These are phyloP conservation scores for Galleria mellonella DNA, from an alignment of 1,140 invertebrate species.

Conservation along the genomic window DNA sequence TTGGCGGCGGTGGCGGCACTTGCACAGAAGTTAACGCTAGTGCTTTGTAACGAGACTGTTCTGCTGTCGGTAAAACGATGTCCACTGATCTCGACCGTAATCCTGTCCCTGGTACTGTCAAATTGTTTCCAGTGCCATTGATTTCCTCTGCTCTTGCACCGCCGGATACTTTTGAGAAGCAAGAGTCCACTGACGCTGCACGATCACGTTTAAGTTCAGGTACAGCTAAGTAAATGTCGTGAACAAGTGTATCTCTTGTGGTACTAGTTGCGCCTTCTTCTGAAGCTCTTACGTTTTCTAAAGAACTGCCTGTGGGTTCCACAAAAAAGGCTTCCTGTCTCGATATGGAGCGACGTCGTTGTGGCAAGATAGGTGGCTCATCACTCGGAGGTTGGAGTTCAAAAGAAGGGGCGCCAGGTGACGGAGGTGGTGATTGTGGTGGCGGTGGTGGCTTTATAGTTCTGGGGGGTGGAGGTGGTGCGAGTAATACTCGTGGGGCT, in stretches of 20 bases:
- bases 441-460: conserved; percentile 53
- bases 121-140: conserved; percentile 75
- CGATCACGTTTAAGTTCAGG: conserved; percentile 87
- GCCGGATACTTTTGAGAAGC: conserved; percentile 82
- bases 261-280: conserved; percentile 72
- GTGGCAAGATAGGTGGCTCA: conserved; percentile 53
- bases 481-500: conserved; percentile 78
- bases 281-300: conserved; percentile 78
- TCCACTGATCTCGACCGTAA: conserved; percentile 92
- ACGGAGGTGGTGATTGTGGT: conserved; percentile 72
- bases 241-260: conserved; percentile 73
- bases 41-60: conserved; percentile 88
- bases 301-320: conserved; percentile 79
- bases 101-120: conserved; percentile 79
- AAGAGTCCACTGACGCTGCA: conserved; percentile 89
- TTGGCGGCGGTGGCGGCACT: conserved; percentile 34
- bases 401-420: conserved; percentile 69
- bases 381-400: conserved; percentile 72
- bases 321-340: conserved; percentile 87
- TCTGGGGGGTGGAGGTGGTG: conserved; percentile 76
- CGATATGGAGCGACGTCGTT: conserved; percentile 79
- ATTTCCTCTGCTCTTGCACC: conserved; percentile 80
- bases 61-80: conserved; percentile 90
- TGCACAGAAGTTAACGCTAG: conserved; percentile 76
- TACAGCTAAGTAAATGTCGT: conserved; percentile 87